Conservation (phyloP, 92 coral and sea anemone species). For the Scolanthus callimorphus region DNA sequence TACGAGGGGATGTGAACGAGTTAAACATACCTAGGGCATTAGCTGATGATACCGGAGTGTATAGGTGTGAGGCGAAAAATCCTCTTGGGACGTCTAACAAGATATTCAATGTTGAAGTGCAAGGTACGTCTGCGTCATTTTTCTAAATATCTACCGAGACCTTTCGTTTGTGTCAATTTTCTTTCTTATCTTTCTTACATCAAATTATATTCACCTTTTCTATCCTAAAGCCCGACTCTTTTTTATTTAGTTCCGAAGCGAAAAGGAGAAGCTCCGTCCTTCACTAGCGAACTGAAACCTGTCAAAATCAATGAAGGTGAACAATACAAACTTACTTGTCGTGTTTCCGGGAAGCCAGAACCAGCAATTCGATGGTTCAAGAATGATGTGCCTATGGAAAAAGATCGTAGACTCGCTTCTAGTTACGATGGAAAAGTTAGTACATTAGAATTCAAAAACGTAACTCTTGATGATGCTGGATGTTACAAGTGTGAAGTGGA, state of each 20-base stretch:
- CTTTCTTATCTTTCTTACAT: too few species aligned
- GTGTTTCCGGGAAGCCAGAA: slow-evolving; percentile 58
- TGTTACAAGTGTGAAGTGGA: slow-evolving; percentile 51
- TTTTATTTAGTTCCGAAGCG: slow-evolving; percentile 40
- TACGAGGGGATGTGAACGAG: slow-evolving; percentile 48
- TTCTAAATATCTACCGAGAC: not conserved
- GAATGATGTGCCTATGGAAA: slow-evolving; percentile 48
- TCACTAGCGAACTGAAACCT: slow-evolving; percentile 33
- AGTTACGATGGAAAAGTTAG: slow-evolving; percentile 42
- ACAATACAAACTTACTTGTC: slow-evolving; percentile 39
- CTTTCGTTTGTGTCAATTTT: too few species aligned
- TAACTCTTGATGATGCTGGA: slow-evolving; percentile 58
- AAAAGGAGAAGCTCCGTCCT: slow-evolving; percentile 51
- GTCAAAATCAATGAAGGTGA: slow-evolving; percentile 60
- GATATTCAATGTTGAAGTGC: slow-evolving; percentile 63
- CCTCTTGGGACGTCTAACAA: slow-evolving; percentile 64
- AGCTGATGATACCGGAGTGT: slow-evolving; percentile 74
- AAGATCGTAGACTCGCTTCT: slow-evolving; percentile 25
- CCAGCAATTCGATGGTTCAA: slow-evolving; percentile 77
- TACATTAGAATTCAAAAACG: slow-evolving; percentile 27
- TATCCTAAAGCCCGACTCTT: too few species aligned
- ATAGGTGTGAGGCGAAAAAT: slow-evolving; percentile 90
- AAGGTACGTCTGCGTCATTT: too few species aligned
- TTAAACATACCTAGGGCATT: slow-evolving; percentile 49
- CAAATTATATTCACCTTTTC: too few species aligned